Evolutionary conservation across 2,797 vertebrate species (phyloP), one percentile per base, ranked within the genome.

Genomic region (Chloroceryle amazona): DNA sequence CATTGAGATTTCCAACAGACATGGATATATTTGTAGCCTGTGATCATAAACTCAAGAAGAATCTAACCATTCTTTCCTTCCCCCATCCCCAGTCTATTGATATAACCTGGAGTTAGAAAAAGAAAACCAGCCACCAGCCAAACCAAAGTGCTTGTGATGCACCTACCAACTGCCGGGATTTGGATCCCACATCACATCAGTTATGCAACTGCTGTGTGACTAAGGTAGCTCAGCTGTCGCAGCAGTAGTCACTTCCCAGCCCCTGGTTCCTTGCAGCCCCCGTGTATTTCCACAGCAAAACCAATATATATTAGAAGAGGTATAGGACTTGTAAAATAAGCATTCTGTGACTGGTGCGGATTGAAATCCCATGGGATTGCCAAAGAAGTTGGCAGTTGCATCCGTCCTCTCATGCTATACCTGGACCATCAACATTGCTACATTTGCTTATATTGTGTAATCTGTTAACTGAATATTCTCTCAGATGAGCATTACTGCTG

Each of bases 401-500:
- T 22, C 39, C 67, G 20, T 49, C 46, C 47, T 35, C 80, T 88
- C 44, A 49, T 46, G 73, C 52, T 87, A 63, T 61, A 52, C 20
- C 51, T 28, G 47, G 33, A 86, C 67, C 46, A 90, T 35, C 57
- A 35, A 5, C 49, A 35, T 9, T 57, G 66, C 76, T 78, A 37
- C n/a, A 41, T 17, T 44, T 60, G 42, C 44, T 51, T 70, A 58
- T 39, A 52, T 31, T 67, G 29, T 5, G 3, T 8, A 7, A 44
- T 33, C 12, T 42, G 7, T 62, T 44, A 91, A 54, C 39, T 37
- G 52, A 55, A 93, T 87, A 63, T 54, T 87, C 41, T 95, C 54
- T 87, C 29, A 58, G 76, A 75, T 60, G 29, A 95, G 58, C 57
- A 46, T 62, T 78, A 89, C 23, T 67, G 74, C 28, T 66, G 67